These are phyloP conservation scores for Picus viridis DNA, from an alignment of 2,797 vertebrate genomes.

Conservation along the genomic window DNA sequence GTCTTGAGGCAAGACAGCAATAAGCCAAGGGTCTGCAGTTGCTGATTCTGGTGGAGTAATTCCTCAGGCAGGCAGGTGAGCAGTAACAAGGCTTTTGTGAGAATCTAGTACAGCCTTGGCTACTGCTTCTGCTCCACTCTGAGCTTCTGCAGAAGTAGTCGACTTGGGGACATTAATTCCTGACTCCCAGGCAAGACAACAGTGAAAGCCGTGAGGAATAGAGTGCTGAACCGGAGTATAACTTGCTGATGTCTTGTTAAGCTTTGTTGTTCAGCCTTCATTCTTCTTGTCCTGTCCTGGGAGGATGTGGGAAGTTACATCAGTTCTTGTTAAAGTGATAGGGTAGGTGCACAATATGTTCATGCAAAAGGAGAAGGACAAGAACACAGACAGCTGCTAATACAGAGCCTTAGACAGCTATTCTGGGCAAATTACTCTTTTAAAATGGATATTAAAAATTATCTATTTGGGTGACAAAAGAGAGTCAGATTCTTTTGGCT, in stretches of 20 bases:
- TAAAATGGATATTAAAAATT: neutral
- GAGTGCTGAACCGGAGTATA: neutral
- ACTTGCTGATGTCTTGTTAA: neutral
- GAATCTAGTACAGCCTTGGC: neutral
- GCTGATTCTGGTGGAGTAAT: neutral
- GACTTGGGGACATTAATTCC: neutral
- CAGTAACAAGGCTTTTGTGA: neutral
- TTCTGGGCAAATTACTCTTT: neutral
- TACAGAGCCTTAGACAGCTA: neutral
- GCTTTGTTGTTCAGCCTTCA: neutral
- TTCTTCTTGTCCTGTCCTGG: neutral
- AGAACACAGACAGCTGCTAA: neutral
- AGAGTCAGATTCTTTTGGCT: neutral
- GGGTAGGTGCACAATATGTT: neutral
- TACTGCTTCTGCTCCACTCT: neutral
- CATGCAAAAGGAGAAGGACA: neutral
- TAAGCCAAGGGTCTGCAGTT: neutral
- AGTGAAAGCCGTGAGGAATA: neutral
- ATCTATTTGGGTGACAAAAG: neutral
- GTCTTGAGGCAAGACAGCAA: neutral
- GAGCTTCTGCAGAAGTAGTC: neutral
- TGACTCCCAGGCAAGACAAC: neutral
- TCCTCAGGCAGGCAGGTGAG: neutral
- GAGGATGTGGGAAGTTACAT: neutral
- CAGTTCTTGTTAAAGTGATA: neutral